Conservation (phyloP, 2,888 invertebrate species). For the Dasypolia templi region DNA sequence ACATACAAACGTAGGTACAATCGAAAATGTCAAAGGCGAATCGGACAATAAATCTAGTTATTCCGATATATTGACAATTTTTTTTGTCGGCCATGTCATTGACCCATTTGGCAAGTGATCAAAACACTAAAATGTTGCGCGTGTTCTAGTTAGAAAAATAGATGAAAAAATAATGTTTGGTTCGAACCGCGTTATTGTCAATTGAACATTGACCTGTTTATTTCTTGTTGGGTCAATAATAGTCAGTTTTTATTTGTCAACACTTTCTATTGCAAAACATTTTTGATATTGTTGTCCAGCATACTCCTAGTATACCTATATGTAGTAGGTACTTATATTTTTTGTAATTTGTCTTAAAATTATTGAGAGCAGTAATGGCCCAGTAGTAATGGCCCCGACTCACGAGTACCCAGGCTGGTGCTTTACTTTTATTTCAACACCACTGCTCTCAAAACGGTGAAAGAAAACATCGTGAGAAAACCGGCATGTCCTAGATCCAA, state of each 20-base stretch:
- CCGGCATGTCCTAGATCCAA: no score
- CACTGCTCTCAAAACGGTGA: no score
- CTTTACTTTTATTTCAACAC: no score
- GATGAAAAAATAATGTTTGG: slow-evolving; percentile 58
- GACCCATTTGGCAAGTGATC: slow-evolving; percentile 83
- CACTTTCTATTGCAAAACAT: not conserved
- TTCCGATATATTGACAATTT: slow-evolving; percentile 70
- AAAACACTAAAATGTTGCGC: slow-evolving; percentile 72
- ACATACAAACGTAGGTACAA: slow-evolving; percentile 37
- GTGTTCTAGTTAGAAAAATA: slow-evolving; percentile 69
- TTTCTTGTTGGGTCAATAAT: not conserved
- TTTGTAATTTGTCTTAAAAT: no score
- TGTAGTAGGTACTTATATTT: no score
- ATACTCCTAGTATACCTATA: no score
- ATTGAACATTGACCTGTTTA: slow-evolving; percentile 43
- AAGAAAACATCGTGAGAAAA: no score
- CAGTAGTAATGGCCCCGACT: no score
- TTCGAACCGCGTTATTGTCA: slow-evolving; percentile 42
- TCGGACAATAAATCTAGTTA: slow-evolving; percentile 56
- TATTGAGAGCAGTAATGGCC: no score
- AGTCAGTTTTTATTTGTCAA: not conserved
- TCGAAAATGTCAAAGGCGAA: slow-evolving; percentile 41
- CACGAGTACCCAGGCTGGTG: no score
- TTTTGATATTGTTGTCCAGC: not conserved
- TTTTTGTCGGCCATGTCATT: slow-evolving; percentile 73